Base-by-base conservation (phyloP, 1,140 invertebrate species). In the Portunus trituberculatus region DNA sequence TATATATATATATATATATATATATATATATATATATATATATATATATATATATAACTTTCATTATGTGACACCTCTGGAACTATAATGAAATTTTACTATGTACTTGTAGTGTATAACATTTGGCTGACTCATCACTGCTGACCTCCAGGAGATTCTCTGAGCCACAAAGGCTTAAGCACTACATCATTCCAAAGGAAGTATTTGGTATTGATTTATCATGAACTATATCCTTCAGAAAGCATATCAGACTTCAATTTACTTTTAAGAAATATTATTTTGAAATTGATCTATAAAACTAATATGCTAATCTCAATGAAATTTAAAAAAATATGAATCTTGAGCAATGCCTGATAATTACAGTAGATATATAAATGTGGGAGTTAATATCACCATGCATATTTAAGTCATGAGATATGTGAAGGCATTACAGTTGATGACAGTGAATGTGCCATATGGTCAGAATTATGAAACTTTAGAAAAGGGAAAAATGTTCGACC, bases 381-480 rank as follows among this genome's bases (percentile, higher is more conserved):
- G 39, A 92, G 39, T 92, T 95, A 86, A 92, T 29, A 95, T 86
- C 83, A 87, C 82, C 94, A 95, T 95, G 94, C 94, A 95, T 67
- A 92, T 45, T 67, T 45, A 67, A 92, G 48, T 92, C 48, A 86
- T 92, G 45, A 88, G 12, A 76, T 20, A 59, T 87, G 48, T 52
- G 52, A 95, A 76, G 76, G 67, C 39, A 48, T 76, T 76, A 59
- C 52, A 76, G 67, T 76, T 76, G 67, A 76, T 76, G 67, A 76
- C n/a, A 76, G 20, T 83, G 52, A 84, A 52, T 82, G 94, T 95
- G 94, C 94, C 94, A 95, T 84, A 83, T 95, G 94, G 91, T 95
- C 90, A 95, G 94, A 83, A 82, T 84, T 45, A 92, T 94, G 39
- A 59, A 45, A 59, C n/a, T 95, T 92, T 88, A 76, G 94, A 83